Evolutionary conservation across 2,797 vertebrate species (phyloP), one percentile per base, ranked within the genome.

Genomic region (Macrochelys suwanniensis): DNA sequence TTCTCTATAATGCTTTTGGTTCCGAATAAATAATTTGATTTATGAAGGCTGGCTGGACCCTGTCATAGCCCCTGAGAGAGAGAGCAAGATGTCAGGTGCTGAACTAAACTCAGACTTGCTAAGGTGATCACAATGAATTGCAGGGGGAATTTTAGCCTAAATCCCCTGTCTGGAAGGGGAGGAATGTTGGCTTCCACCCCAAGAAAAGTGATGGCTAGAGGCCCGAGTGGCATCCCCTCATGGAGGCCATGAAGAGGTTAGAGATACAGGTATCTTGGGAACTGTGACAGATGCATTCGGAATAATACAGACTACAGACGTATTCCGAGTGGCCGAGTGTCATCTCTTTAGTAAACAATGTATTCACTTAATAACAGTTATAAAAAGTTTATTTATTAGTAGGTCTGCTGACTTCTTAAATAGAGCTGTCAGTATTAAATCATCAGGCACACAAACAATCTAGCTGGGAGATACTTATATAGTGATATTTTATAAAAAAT

Each of bases 381-480:
- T 26, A 76, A 76, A 47, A 47, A 47, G 4, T 9, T 42, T 71
- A 37, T 68, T 68, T 19, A 47, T 0, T 77, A 92, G 82, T 6
- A 87, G 95, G 95, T 95, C 79, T 94, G 87, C 80, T 87, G 51
- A 31, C 17, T 92, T 93, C 91, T 94, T 74, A 95, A 89, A 71
- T 53, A 90, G 84, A 90, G 50, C 59, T 7, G 90, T 92, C 90
- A 92, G 84, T 33, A 8, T 11, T 87, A 89, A 88, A 42, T 65
- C 71, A 92, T 23, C 42, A 94, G 42, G 65, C 87, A 45, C 81
- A 81, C 88, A 94, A n/a, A 77, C 65, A 79, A 61, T 88, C 91
- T 79, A 7, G 54, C 76, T 80, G 84, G 91, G 86, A 90, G 83
- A 57, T 5, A 57, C 31, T 6, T 74, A 84, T 57, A 74, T 85